Evolutionary conservation across 2,113 vertebrate genomes (phyloP), one percentile per base, ranked within the genome.

Genomic region (Pogona vitticeps): DNA sequence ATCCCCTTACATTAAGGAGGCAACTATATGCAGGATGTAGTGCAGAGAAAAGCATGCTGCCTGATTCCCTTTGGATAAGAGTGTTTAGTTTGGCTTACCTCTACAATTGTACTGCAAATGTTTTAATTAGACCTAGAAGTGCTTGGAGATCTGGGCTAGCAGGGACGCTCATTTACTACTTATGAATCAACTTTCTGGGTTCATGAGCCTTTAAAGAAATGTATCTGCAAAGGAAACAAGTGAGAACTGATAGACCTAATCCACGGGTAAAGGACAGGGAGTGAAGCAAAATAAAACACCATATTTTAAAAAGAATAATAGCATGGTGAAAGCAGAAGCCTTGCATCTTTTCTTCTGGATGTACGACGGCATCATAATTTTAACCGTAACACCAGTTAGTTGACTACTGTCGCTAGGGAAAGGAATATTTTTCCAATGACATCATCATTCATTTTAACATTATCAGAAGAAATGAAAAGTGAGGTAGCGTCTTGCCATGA

Each of bases 31-130:
- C 84, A 92, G 90, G 42, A 86, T 86, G 59, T 83, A 90, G 82
- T 31, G 36, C 33, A 93, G 85, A 89, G 86, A 93, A 86, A 94
- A 86, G 31, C 70, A 88, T 77, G 77, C 13, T 83, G 36, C 87
- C 65, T 82, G 15, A 20, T 81, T 93, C 77, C 80, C 83, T 91
- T 90, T 87, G 52, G 72, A 89, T 83, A 61, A 38, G 86, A 80
- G 88, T 59, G 85, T 84, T 88, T 90, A 67, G 18, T 87, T 85
- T 85, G 87, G 26, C 67, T 91, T 88, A 82, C 89, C 81, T 93
- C 75, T 82, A 70, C 31, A 38, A 87, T 70, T 85, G 40, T 82
- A 63, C 80, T 76, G 56, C 15, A 71, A 18, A 52, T 79, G 28
- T 28, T 88, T 59, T 89, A 89, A 86, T 91, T 92, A 89, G 65